Percentiles rank a stretch among this genome's conserved stretches.
phyloP scores from a whole-genome alignment of 1,140 invertebrate species.

The Diachasmimorpha longicaudata region DNA sequence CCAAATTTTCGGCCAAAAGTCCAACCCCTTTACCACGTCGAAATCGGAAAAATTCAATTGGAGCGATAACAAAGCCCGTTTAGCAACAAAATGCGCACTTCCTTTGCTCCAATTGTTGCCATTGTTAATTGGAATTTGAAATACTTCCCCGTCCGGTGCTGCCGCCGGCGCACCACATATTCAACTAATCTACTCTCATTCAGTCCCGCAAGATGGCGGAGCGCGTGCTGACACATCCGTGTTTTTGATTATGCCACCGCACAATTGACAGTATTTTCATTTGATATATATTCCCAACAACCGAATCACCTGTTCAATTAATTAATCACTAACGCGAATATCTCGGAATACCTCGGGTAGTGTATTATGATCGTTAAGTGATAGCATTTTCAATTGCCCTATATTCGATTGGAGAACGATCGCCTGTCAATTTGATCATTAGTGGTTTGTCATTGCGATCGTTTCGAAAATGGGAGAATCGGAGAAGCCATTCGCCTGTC shows the following conservation, averaged over 20 bases:
- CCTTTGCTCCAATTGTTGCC: too few relatives aligned
- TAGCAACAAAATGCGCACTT: too few relatives aligned
- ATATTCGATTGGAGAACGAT: not conserved
- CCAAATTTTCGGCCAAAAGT: too few relatives aligned
- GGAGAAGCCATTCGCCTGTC: constrained; percentile 74
- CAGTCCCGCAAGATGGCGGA: not conserved
- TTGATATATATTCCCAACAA: not conserved
- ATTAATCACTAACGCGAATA: not conserved
- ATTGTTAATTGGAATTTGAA: too few relatives aligned
- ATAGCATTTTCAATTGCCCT: not conserved
- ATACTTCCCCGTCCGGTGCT: not conserved
- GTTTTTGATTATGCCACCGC: not conserved
- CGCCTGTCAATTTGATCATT: not conserved
- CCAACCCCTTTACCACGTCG: too few relatives aligned
- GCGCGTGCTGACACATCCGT: not conserved
- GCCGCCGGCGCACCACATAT: not conserved
- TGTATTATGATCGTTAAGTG: not conserved
- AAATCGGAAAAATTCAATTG: too few relatives aligned
- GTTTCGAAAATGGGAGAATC: constrained; percentile 37
- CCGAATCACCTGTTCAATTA: not conserved
- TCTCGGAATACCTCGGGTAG: not conserved
- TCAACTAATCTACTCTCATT: not conserved
- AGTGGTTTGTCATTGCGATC: not conserved
- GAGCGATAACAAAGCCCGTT: too few relatives aligned
- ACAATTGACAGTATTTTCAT: not conserved